Base-by-base conservation (phyloP, 2,113 vertebrate species). In the Vulpes lagopus region DNA sequence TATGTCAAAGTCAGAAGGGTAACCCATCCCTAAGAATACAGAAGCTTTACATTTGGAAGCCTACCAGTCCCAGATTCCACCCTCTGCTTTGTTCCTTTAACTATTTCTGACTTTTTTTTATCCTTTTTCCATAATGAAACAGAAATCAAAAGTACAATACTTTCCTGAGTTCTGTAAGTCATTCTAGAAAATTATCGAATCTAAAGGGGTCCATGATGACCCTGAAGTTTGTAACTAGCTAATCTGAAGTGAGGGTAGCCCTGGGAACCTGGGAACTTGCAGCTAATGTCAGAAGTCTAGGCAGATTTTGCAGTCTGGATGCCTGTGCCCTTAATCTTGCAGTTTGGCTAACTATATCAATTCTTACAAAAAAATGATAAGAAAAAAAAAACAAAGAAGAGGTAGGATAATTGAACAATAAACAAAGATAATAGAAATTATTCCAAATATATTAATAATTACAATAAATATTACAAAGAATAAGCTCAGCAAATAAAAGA, bases 401-500 rank as follows among this genome's bases (percentile, higher is more conserved):
- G 27, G 53, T 67, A 59, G 83, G 11, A n/a, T 22, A 74, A 62
- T 14, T 67, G 73, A 32, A 30, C 60, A 87, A 35, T 87, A 79
- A 59, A 67, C 55, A 73, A 87, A 89, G 55, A 16, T 81, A 81
- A n/a, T 64, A 89, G 25, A 94, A 73, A 62, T 84, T n/a, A 92
- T 35, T 35, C 7, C 38, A 89, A 87, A 94, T 53, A 73, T 38
- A 55, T 55, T 51, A 69, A 64, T 51, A 82, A 38, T 62, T 73
- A 55, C 12, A 73, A 38, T 73, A 53, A 81, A 73, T 60, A 81
- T 20, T 20, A 59, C 80, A 53, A 78, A 60, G 73, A 35, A 71
- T 59, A 88, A 87, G 12, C 14, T 80, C 22, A 80, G 16, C 53
- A 88, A 49, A 35, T 88, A 88, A 71, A 80, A 80, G 8, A 78